Base-by-base conservation (phyloP, 1,140 invertebrate genomes). In the Coelopa frigida region DNA sequence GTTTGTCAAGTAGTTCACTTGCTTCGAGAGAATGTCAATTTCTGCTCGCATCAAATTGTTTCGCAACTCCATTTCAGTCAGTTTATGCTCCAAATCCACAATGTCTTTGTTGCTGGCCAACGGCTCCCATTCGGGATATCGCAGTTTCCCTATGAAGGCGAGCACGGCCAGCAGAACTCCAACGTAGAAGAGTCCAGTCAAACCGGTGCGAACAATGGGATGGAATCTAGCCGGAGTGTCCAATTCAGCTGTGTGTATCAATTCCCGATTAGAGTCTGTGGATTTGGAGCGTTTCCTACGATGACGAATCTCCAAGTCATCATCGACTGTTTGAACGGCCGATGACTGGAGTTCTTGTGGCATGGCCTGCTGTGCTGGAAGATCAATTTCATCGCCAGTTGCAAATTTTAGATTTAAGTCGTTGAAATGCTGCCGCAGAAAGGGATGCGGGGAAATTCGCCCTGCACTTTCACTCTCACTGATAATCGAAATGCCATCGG, bases 401-500 rank as follows among this genome's bases (percentile, higher is more conserved):
- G 48, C 35, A 35, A 47, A 52, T 43, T 50, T 48, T 6, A 50
- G 53, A 35, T 52, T 56, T 17, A 61, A 31, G 12, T 61, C 55
- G 14, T 44, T 45, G 2, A 61, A 49, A 12, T 57, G 55, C 27
- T 59, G 54, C 17, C 58, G 50, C n/a, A 59, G 21, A 50, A 51
- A 55, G 22, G 59, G 53, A 55, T 58, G 56, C 5, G 63, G 63
- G 3, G 62, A 58, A 15, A 63, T 43, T n/a, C 60, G 56, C 21
- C 59, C 63, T 7, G 52, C 61, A 46, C 58, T 63, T 39, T 67
- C 63, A 40, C 63, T 64, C 26, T 67, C 63, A 39, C 63, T 67
- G 22, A 67, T 67, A 38, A 67, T 63, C 18, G 63, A 67, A 17
- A 67, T 66, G n/a, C 63, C 63, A 51, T 67, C 63, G 3, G 63